phyloP scores from a whole-genome alignment of 1,140 invertebrate species.

The Anoplolepis gracilipes region DNA sequence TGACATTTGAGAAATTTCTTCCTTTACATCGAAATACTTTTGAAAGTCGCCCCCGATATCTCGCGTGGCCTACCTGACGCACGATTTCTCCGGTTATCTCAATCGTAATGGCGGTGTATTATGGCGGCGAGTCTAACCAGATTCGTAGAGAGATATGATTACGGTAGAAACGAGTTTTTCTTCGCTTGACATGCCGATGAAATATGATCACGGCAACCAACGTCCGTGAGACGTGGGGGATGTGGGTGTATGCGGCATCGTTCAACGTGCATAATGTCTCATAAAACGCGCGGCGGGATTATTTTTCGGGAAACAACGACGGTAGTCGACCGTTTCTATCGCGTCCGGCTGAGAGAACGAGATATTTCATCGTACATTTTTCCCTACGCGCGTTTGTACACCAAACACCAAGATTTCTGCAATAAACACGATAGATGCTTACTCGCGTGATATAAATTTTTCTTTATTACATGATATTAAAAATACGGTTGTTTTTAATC shows the following conservation, averaged over 20 bases:
- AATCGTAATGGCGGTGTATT: conserved; percentile 56
- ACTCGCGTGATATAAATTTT: not conserved
- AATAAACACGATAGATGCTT: not conserved
- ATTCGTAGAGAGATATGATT: conserved; percentile 60
- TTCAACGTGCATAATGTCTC: conserved; percentile 59
- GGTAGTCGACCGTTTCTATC: conserved; percentile 29
- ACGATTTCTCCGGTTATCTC: conserved; percentile 54
- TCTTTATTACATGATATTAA: not conserved
- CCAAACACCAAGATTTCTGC: not conserved
- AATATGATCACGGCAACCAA: conserved; percentile 61
- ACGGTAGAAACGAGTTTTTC: conserved; percentile 62
- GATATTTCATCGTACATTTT: conserved; percentile 40
- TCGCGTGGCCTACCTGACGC: not conserved
- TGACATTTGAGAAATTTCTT: conserved; percentile 51
- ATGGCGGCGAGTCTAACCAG: conserved; percentile 48
- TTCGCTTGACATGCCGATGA: conserved; percentile 57
- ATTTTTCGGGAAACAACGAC: conserved; percentile 57
- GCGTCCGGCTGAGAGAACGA: conserved; percentile 21
- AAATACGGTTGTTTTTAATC: not conserved
- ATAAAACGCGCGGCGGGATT: conserved; percentile 44
- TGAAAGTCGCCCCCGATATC: conserved; percentile 24
- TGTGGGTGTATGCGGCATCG: conserved; percentile 43
- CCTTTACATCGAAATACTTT: conserved; percentile 2
- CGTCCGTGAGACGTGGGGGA: not conserved
- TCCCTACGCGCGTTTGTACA: not conserved